Conservation (phyloP, 1,140 invertebrate genomes). For the Trypoxylus dichotomus region DNA sequence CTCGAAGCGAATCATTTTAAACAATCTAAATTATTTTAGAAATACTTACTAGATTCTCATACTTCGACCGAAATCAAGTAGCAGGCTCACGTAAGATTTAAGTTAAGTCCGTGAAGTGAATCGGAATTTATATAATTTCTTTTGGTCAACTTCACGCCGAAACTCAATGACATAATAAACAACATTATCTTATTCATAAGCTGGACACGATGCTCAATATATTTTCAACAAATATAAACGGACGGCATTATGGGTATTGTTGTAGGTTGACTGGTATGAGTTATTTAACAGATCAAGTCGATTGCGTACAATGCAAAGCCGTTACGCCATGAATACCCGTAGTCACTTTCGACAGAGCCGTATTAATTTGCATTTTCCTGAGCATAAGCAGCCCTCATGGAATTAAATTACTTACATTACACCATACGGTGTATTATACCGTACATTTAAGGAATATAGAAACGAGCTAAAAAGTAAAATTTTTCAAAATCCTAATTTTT, state of each 20-base stretch:
- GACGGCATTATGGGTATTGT: not conserved
- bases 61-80: not conserved
- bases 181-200: conserved; percentile 26
- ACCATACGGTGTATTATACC: too few species aligned
- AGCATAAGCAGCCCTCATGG: too few species aligned
- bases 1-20: too few species aligned
- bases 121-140: not conserved
- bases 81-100: not conserved
- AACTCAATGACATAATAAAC: conserved; percentile 30
- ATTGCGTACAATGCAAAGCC: not conserved
- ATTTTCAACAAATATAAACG: conserved; percentile 29
- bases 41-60: too few species aligned
- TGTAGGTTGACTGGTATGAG: conserved; percentile 9
- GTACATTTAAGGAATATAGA: too few species aligned
- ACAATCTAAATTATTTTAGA: too few species aligned
- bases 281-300: conserved; percentile 28
- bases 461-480: too few species aligned
- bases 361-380: not conserved
- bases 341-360: conserved; percentile 6
- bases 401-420: too few species aligned
- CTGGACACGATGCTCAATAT: conserved; percentile 14
- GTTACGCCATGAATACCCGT: not conserved
- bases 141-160: not conserved
- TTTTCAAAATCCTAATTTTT: too few species aligned
- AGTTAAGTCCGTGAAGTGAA: not conserved